Evolutionary conservation across 2,888 invertebrate species (phyloP).

Genomic region (Matsumyia berberina): DNA sequence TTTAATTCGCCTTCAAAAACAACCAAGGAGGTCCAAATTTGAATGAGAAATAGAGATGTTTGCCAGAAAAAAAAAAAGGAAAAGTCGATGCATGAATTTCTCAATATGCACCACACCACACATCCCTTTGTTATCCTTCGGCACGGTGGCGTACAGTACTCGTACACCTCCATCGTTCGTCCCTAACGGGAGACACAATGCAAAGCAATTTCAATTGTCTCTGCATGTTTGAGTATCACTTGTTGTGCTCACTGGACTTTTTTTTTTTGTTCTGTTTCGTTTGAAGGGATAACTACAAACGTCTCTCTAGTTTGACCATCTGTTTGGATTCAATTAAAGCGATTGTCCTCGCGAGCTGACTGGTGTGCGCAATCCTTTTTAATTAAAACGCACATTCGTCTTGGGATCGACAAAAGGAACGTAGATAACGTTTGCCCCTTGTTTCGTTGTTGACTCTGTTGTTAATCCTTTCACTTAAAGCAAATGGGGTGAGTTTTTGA

Average conservation of each 20-base stretch:
- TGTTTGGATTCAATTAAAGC: constrained; percentile 62
- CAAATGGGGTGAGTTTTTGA: constrained; percentile 41
- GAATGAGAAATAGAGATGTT: constrained; percentile 68
- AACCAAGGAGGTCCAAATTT: constrained; percentile 44
- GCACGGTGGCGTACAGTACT: too few species aligned
- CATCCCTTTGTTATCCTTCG: constrained; percentile 61
- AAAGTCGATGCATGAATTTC: constrained; percentile 55
- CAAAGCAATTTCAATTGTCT: constrained; percentile 49
- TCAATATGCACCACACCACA: constrained; percentile 11
- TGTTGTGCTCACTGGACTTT: constrained; percentile 1
- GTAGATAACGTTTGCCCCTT: constrained; percentile 9
- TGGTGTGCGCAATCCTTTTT: constrained; percentile 57
- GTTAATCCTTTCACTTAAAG: constrained; percentile 65
- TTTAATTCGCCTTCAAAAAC: constrained; percentile 81
- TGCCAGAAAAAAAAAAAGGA: constrained; percentile 39
- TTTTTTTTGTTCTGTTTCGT: not conserved
- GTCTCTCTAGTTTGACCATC: constrained; percentile 61
- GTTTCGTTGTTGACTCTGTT: constrained; percentile 56
- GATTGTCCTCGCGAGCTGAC: not conserved
- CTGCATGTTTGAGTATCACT: constrained; percentile 45
- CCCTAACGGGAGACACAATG: constrained; percentile 24
- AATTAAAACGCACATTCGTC: constrained; percentile 73
- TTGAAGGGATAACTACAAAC: not conserved
- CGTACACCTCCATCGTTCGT: constrained; percentile 6
- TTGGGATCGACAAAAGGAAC: constrained; percentile 27